Percentiles rank a stretch among this genome's conserved stretches.
Conservation (phyloP, 2,888 invertebrate species). For the Clusia tigrina region DNA sequence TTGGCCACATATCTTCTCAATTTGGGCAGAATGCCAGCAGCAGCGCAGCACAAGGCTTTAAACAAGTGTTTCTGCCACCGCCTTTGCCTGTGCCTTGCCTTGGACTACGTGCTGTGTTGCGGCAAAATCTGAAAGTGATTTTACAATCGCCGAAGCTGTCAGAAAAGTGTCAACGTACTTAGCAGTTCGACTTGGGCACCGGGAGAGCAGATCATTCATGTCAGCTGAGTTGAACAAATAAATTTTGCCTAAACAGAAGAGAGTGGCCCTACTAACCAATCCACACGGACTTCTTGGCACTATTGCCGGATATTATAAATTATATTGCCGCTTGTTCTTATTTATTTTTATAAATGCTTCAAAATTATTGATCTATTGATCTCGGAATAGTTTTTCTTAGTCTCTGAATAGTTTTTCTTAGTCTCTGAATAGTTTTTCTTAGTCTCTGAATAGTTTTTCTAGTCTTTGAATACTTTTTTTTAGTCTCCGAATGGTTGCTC, state of each 20-base stretch:
- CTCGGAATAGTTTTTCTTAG: no score
- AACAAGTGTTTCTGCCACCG: not conserved
- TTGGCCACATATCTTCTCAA: not conserved
- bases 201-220: not conserved
- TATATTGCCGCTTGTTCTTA: no score
- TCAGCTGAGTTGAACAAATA: not conserved
- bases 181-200: slow-evolving; percentile 3
- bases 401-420: no score
- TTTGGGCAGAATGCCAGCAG: not conserved
- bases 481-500: no score
- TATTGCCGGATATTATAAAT: no score
- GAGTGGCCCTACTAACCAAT: not conserved
- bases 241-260: not conserved
- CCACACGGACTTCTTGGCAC: no score
- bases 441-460: no score
- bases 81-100: not conserved
- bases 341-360: no score
- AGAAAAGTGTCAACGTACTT: slow-evolving; percentile 39
- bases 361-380: no score
- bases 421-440: no score
- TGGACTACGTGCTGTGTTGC: no score
- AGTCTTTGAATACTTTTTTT: no score
- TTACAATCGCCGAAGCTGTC: slow-evolving; percentile 3
- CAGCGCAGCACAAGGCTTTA: not conserved
- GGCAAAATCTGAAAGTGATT: not conserved